A percentile compares a stretch with the other conserved stretches of the same genome.
These are phyloP conservation scores for Lagorchestes hirsutus DNA, from an alignment of 2,797 vertebrate genomes.

Conservation along the genomic window DNA sequence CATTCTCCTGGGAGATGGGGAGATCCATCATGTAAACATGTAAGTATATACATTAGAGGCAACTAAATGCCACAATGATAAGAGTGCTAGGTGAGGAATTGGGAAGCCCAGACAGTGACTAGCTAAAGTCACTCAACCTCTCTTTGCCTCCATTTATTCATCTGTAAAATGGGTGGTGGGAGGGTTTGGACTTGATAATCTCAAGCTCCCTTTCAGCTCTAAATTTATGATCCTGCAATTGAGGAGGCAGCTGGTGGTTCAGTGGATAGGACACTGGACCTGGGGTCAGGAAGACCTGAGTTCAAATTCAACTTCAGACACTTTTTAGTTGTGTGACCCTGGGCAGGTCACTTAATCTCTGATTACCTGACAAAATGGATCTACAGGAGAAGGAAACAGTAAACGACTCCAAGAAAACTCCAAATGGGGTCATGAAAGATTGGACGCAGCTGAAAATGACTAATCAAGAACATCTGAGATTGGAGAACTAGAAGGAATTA, in stretches of 20 bases:
- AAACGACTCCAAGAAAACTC: background rate
- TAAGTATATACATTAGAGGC: background rate
- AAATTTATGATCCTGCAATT: background rate
- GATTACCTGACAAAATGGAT: background rate
- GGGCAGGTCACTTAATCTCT: background rate
- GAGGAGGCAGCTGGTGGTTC: background rate
- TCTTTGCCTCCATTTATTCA: background rate
- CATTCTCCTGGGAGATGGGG: background rate
- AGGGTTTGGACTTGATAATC: background rate
- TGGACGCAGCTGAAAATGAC: background rate
- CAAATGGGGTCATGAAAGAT: background rate
- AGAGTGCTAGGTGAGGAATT: background rate
- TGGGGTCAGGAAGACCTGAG: background rate
- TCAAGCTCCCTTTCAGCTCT: background rate
- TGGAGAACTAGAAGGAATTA: background rate
- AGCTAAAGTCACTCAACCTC: slow-evolving; percentile 1
- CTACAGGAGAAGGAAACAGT: background rate
- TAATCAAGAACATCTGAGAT: background rate
- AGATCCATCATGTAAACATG: background rate
- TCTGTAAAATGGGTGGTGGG: slow-evolving; percentile 11
- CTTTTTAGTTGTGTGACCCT: background rate
- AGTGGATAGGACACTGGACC: background rate
- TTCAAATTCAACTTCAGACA: background rate
- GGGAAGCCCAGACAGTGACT: background rate
- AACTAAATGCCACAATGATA: background rate